Conservation (phyloP, 2,113 vertebrate genomes). For the Capreolus pygargus region DNA sequence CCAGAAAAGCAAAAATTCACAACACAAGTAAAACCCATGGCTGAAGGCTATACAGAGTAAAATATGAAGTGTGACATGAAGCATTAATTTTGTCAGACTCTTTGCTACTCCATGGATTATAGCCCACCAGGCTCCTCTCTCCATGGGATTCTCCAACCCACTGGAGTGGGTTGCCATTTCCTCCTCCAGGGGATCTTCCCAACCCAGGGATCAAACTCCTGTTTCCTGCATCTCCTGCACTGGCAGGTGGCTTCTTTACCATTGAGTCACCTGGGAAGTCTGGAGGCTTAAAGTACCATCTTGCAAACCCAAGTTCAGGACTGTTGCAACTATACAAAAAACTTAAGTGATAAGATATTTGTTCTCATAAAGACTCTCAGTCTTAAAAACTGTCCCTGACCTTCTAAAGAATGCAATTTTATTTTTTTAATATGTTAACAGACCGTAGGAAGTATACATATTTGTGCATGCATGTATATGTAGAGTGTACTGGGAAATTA, state of each 20-base stretch:
- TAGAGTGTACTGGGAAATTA: neutral
- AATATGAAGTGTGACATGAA: neutral
- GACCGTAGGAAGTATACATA: neutral
- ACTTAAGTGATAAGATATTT: neutral
- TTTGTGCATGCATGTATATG: neutral
- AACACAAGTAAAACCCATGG: neutral
- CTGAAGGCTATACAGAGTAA: neutral
- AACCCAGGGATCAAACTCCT: neutral
- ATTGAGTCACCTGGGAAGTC: neutral
- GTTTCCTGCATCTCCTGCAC: neutral
- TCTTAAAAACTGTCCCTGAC: neutral
- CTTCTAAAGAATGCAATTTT: neutral
- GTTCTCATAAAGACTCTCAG: neutral
- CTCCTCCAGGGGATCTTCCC: neutral
- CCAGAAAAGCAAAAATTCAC: neutral
- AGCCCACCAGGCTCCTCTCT: neutral
- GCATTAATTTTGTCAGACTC: neutral
- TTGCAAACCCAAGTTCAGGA: neutral
- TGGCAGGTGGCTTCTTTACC: neutral
- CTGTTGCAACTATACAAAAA: neutral
- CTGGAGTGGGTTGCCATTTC: neutral
- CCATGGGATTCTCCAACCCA: neutral
- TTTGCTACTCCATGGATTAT: neutral
- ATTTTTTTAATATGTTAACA: neutral
- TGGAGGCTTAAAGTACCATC: neutral